Percentiles rank a stretch among this genome's conserved stretches.
Evolutionary conservation across 2,113 vertebrate species (phyloP).

Genomic region (Pangasianodon gigas): DNA sequence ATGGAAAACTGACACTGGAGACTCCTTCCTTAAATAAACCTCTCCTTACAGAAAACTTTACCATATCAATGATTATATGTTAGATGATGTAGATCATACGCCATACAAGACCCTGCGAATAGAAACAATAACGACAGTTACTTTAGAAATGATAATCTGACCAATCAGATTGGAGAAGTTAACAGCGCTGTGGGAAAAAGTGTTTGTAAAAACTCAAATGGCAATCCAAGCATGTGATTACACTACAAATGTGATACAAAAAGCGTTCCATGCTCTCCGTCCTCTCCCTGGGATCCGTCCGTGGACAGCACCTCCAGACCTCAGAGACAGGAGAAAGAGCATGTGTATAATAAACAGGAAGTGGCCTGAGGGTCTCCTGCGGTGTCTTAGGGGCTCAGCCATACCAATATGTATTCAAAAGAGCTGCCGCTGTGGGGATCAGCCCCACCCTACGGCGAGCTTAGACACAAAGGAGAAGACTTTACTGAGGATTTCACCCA

Average conservation of each 20-base stretch:
- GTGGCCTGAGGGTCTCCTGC: constrained; percentile 48
- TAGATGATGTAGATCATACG: background rate
- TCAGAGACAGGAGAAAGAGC: constrained; percentile 34
- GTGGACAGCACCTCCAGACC: constrained; percentile 16
- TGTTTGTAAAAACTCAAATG: background rate
- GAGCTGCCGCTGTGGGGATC: constrained; percentile 44
- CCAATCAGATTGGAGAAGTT: background rate
- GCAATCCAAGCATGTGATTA: background rate
- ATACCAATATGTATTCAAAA: constrained; percentile 59
- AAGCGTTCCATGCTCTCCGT: background rate
- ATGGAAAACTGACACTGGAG: background rate
- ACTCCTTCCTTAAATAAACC: background rate
- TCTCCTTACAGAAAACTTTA: too few species aligned
- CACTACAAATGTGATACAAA: rapidly evolving
- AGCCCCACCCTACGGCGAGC: constrained; percentile 20
- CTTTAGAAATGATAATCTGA: background rate
- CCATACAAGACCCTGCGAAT: background rate
- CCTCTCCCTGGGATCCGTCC: background rate
- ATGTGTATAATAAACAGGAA: constrained; percentile 53
- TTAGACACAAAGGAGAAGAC: constrained; percentile 46
- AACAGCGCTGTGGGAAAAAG: background rate
- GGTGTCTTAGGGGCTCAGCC: constrained; percentile 51
- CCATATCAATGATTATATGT: background rate
- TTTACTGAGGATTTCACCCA: constrained; percentile 29
- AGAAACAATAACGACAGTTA: background rate